Conservation (phyloP, 1,140 invertebrate genomes). For the Sycophaga agraensis region DNA sequence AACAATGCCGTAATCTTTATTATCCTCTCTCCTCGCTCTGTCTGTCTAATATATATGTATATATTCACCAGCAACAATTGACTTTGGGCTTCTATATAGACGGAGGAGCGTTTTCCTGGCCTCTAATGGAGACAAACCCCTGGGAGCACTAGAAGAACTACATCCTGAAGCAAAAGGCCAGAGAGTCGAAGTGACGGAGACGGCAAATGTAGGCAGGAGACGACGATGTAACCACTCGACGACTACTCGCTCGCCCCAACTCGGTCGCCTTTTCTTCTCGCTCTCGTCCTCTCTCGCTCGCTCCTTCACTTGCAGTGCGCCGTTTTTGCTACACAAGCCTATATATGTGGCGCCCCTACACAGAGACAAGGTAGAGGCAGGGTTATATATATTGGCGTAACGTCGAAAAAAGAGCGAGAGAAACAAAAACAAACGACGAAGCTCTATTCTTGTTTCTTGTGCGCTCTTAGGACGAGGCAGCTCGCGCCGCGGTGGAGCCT, state of each 20-base stretch:
- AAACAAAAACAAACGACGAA: too few species aligned
- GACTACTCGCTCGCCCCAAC: too few species aligned
- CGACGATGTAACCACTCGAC: background rate
- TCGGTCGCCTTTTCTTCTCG: background rate
- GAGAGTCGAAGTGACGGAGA: background rate
- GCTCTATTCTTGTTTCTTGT: too few species aligned
- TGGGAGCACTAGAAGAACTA: conserved; percentile 2
- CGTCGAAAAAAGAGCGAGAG: too few species aligned
- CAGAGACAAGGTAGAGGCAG: too few species aligned
- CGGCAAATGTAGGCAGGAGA: too few species aligned
- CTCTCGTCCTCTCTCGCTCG: background rate
- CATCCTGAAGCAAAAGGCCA: conserved; percentile 3
- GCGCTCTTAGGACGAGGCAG: too few species aligned
- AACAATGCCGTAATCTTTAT: conserved; percentile 5
- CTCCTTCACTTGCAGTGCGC: background rate
- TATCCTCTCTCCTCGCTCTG: background rate
- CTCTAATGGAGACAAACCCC: background rate
- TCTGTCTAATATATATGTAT: background rate
- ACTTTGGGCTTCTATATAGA: background rate
- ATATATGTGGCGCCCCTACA: too few species aligned
- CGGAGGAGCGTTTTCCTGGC: background rate
- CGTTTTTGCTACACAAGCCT: background rate
- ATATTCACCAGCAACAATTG: conserved; percentile 12
- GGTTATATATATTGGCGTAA: too few species aligned
- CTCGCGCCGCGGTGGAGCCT: too few species aligned